Conservation (phyloP, 2,113 vertebrate genomes). For the Zosterops japonicus region DNA sequence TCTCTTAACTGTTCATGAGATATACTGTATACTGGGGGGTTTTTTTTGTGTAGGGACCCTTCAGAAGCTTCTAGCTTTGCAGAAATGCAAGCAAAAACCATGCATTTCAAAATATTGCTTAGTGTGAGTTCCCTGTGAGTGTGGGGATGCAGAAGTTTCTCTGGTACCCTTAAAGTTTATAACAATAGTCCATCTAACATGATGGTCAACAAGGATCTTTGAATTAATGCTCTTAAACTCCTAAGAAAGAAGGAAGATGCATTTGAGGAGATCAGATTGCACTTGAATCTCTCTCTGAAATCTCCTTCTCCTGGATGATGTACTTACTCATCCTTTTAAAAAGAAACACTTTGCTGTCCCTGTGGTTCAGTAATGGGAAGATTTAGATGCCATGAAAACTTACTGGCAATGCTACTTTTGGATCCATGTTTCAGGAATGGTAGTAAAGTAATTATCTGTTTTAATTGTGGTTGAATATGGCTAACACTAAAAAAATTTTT, state of each 20-base stretch:
- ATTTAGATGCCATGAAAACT: neutral
- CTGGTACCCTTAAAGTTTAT: neutral
- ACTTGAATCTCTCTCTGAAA: neutral
- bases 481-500: neutral
- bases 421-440: neutral
- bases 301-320: neutral
- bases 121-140: neutral
- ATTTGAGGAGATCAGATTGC: neutral
- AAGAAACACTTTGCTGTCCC: neutral
- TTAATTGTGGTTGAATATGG: neutral
- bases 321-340: neutral
- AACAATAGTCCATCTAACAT: neutral
- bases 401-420: neutral
- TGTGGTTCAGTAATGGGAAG: neutral
- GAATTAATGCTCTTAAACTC: neutral
- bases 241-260: neutral
- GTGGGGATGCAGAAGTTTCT: neutral
- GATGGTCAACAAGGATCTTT: neutral
- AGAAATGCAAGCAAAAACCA: neutral
- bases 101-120: neutral
- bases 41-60: accelerated
- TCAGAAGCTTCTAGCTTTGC: neutral
- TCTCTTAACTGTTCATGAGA: neutral
- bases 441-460: neutral
- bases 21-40: neutral